Evolutionary conservation across 2,888 invertebrate genomes (phyloP).

Genomic region (Chalcis sispes): DNA sequence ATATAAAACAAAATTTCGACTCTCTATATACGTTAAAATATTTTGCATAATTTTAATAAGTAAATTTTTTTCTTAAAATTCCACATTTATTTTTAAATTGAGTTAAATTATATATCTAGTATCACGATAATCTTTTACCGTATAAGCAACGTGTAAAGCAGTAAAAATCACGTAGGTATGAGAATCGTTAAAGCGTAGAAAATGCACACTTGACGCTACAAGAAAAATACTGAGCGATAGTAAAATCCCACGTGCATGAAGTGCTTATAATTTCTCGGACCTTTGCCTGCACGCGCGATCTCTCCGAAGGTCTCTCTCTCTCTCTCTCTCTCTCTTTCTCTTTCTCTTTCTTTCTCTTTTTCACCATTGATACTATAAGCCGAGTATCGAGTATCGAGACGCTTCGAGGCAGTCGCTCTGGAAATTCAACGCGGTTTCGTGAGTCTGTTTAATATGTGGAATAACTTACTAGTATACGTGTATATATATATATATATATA

Average conservation of each 20-base stretch:
- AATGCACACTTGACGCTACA: slow-evolving; percentile 33
- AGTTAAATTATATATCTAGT: slow-evolving; percentile 29
- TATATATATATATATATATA: no score
- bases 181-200: slow-evolving; percentile 37
- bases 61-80: no score
- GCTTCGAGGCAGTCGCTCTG: slow-evolving; percentile 24
- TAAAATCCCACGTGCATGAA: slow-evolving; percentile 35
- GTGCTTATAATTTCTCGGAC: slow-evolving; percentile 36
- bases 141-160: not conserved
- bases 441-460: slow-evolving; percentile 47
- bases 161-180: slow-evolving; percentile 1
- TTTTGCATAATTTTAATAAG: no score
- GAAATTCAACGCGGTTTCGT: slow-evolving; percentile 27
- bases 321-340: no score
- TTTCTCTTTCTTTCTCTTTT: no score
- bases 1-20: no score
- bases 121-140: slow-evolving; percentile 12
- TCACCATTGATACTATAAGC: no score
- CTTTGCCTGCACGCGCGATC: not conserved
- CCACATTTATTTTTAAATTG: no score
- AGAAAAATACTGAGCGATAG: slow-evolving; percentile 28
- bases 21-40: no score
- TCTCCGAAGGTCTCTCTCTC: slow-evolving; percentile 6
- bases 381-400: slow-evolving; percentile 35
- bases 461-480: not conserved